These are phyloP conservation scores for Lethenteron camtschaticum DNA, from an alignment of 2,113 vertebrate genomes.

Conservation along the genomic window DNA sequence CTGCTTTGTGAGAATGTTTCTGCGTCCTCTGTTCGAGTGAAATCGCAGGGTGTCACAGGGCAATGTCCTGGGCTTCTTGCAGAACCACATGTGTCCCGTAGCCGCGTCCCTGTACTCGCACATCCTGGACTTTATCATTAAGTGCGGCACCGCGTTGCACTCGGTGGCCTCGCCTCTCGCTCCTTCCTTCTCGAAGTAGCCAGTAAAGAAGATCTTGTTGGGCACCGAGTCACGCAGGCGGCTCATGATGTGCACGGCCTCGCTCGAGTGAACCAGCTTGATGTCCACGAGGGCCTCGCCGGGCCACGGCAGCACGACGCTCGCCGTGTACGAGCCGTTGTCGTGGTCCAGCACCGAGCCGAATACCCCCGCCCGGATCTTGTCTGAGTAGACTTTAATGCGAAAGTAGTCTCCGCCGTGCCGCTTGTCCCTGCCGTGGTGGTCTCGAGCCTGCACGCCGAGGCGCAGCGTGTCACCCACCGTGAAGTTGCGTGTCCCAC, in stretches of 20 bases:
- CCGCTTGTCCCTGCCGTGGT: conserved; percentile 47
- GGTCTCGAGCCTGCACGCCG: conserved; percentile 50
- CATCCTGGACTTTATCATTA: conserved; percentile 24
- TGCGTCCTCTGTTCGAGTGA: conserved; percentile 65
- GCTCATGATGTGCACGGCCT: conserved; percentile 48
- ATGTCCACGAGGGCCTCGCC: conserved; percentile 50
- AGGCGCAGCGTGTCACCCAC: conserved; percentile 53
- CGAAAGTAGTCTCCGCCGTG: conserved; percentile 78
- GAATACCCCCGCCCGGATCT: conserved; percentile 45
- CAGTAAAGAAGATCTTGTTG: conserved; percentile 68
- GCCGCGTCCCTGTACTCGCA: conserved; percentile 77
- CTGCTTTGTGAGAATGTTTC: conserved; percentile 48
- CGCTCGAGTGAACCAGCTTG: conserved; percentile 60
- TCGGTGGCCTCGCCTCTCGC: conserved; percentile 44
- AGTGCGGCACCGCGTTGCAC: conserved; percentile 59
- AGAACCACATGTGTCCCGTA: conserved; percentile 90
- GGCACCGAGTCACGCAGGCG: conserved; percentile 47
- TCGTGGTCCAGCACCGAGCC: conserved; percentile 49
- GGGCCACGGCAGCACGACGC: conserved; percentile 61
- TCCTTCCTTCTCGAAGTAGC: conserved; percentile 49
- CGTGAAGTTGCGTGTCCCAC: conserved; percentile 16
- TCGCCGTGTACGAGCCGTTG: conserved; percentile 53
- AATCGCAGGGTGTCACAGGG: conserved; percentile 56
- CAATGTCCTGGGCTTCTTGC: conserved; percentile 67
- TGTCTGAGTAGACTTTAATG: conserved; percentile 49